Evolutionary conservation across 2,888 invertebrate genomes (phyloP), one percentile per base, ranked within the genome.

Genomic region (Andrena flavipes): DNA sequence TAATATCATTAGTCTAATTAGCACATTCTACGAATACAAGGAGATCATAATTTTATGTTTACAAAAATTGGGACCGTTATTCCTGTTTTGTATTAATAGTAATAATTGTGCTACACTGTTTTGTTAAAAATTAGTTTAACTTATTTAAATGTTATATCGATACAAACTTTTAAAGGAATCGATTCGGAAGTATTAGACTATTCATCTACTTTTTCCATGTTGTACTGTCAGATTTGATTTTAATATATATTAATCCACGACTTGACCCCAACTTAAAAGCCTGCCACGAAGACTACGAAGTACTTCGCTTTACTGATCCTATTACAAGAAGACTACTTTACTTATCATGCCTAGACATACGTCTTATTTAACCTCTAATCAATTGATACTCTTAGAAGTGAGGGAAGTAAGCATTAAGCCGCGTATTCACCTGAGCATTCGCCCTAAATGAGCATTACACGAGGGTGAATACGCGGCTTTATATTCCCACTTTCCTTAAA

Each of bases 281-380:
- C 26, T 69, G 72, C 77, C 64, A 73, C 65, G 35, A 77, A 77
- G 60, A 68, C 67, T 30, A 60, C 23, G 23, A 23, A 56, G 23
- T 30, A 8, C 71, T 83, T 82, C 51, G 80, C 81, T 85, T 82
- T 20, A 48, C 62, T 68, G 70, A 76, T 76, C 71, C 64, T 76
- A 87, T 83, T 70, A 56, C 63, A 51, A 82, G 75, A 77, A 86
- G 71, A 84, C 82, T 69, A 84, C 48, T 63, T 73, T 68, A 59
- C 48, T 59, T 23, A 48, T 59, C 26, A 30, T 74, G 30, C 56
- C 49, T 51, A 60, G 49, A 56, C 23, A 30, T 68, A n/a, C 68
- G 20, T 29, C 16, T 60, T 23, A n/a, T 60, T 5, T 33, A 26
- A 51, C 23, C 65, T 49, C 42, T 49, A 64, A 48, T 71, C 59